Conservation (phyloP, 1,140 invertebrate species). For the Drosophila kurseongensis region DNA sequence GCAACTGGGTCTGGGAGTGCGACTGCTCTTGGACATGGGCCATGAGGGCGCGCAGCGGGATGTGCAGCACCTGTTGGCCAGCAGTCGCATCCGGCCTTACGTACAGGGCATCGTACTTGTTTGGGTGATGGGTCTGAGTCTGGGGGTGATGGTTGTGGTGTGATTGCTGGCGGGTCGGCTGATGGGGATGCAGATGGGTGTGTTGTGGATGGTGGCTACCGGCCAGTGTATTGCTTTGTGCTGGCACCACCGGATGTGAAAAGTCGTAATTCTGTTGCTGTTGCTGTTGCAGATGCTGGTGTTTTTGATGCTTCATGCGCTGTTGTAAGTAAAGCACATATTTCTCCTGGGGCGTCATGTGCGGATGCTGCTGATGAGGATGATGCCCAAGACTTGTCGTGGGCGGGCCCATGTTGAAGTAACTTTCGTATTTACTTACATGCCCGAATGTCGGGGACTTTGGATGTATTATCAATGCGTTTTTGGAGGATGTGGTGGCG, state of each 20-base stretch:
- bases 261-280: constrained; percentile 49
- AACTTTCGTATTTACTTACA: constrained; percentile 69
- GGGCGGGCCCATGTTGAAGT: constrained; percentile 68
- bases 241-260: constrained; percentile 50
- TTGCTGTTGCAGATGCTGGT: constrained; percentile 70
- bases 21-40: constrained; percentile 54
- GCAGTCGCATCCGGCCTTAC: constrained; percentile 36
- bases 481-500: constrained; percentile 52
- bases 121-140: constrained; percentile 39
- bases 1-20: constrained; percentile 24
- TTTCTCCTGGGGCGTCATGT: constrained; percentile 81
- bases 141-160: constrained; percentile 43
- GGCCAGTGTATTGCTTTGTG: constrained; percentile 67
- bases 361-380: constrained; percentile 32
- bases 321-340: constrained; percentile 83
- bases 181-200: constrained; percentile 42
- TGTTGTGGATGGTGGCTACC: constrained; percentile 52
- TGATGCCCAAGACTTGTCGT: constrained; percentile 10
- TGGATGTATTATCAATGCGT: constrained; percentile 63
- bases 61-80: constrained; percentile 71
- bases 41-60: constrained; percentile 65
- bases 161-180: constrained; percentile 26
- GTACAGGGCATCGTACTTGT: constrained; percentile 57
- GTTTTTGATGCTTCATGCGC: constrained; percentile 75
- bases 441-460: constrained; percentile 57